Evolutionary conservation across 2,113 vertebrate genomes (phyloP), one percentile per base, ranked within the genome.

Genomic region (Spea bombifrons): DNA sequence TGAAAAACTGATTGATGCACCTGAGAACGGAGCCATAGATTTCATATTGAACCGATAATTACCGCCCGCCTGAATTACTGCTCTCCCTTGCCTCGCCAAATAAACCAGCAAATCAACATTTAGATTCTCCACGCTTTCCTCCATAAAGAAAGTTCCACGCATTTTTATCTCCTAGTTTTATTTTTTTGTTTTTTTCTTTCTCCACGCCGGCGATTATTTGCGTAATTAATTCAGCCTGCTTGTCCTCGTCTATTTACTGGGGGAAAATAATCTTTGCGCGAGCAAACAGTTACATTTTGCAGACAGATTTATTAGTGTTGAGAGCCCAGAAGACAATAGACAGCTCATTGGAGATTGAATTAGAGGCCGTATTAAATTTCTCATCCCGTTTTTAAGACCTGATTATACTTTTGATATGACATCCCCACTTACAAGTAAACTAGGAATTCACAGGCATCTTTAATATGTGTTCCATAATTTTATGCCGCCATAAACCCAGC

Each of bases 31-130:
- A 5, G 49, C 75, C 46, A 76, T 76, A 69, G 75, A 76, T 76
- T 76, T 61, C 53, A 59, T 59, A 76, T 76, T 69, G 66, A 69
- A 66, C 45, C 66, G 5, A 76, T 76, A 76, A 76, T 76, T 68
- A 76, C 75, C 12, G 15, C 66, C 5, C 45, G 5, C n/a, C 45
- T 70, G 75, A 77, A 61, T 61, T 61, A 77, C 46, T 5, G 55
- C 16, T 15, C 47, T n/a, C 9, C 9, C 69, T 50, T 13, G 15
- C n/a, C 52, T 53, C 12, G 45, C 0, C 46, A 77, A 70, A 70
- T 63, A 49, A 43, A 47, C 53, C 65, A 44, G 30, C 75, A 70
- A 43, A 64, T 77, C 75, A 77, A 63, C 67, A 71, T 71, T 71
- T 63, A 50, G 52, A 71, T 71, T 71, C 63, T 77, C 50, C 7